Evolutionary conservation across 2,888 invertebrate genomes (phyloP).

Genomic region (Metopia argyrocephala): DNA sequence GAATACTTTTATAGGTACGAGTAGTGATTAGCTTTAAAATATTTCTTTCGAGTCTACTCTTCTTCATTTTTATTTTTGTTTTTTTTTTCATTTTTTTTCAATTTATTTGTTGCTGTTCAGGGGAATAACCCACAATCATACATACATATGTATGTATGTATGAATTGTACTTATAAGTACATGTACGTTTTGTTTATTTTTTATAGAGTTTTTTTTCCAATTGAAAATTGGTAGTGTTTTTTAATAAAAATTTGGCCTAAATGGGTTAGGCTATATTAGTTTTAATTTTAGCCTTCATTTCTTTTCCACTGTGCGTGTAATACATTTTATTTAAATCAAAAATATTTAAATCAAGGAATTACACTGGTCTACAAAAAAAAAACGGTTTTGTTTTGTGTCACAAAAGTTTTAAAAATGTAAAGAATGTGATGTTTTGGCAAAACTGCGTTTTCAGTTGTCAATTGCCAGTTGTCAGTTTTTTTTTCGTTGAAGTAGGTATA

Average conservation of each 20-base stretch:
- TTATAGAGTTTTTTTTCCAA: background rate
- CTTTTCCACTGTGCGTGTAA: background rate
- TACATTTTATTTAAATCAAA: background rate
- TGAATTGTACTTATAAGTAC: no score
- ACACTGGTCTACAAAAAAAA: no score
- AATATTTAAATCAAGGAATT: background rate
- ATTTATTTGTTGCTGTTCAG: slow-evolving; percentile 4
- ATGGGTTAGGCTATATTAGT: background rate
- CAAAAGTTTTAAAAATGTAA: no score
- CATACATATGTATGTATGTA: no score
- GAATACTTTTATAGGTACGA: slow-evolving; percentile 57
- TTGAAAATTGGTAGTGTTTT: slow-evolving; percentile 1
- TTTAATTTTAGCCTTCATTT: background rate
- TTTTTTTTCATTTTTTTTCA: background rate
- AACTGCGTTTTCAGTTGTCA: no score
- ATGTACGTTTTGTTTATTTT: background rate
- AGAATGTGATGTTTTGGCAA: no score
- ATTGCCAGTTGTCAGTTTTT: no score
- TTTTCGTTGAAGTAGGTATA: no score
- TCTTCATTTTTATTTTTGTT: slow-evolving; percentile 7
- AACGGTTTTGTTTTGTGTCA: no score
- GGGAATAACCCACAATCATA: background rate
- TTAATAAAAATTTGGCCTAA: slow-evolving; percentile 18
- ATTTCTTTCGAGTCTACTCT: slow-evolving; percentile 2
- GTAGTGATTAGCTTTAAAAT: slow-evolving; percentile 27